Evolutionary conservation across 1,140 invertebrate genomes (phyloP).

Genomic region (Drosophila navojoa): DNA sequence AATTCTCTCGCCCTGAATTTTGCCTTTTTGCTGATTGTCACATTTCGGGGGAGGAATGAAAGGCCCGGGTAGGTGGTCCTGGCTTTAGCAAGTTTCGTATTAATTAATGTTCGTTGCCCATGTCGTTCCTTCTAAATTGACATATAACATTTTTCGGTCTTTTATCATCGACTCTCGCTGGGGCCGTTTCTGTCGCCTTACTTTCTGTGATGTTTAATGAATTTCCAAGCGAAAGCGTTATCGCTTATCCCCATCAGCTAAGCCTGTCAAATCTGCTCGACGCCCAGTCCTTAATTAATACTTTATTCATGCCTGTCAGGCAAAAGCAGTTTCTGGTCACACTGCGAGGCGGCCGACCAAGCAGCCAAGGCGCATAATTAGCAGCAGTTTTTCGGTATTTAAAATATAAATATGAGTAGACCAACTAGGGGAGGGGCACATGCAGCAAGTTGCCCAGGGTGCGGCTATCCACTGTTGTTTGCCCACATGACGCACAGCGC

Average conservation of each 20-base stretch:
- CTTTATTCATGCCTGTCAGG: constrained; percentile 63
- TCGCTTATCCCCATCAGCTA: constrained; percentile 37
- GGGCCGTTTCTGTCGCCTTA: constrained; percentile 16
- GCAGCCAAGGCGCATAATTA: constrained; percentile 60
- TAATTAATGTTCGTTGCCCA: constrained; percentile 60
- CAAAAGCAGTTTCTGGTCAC: constrained; percentile 39
- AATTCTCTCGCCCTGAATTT: not conserved
- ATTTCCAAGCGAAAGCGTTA: constrained; percentile 64
- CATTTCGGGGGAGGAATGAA: not conserved
- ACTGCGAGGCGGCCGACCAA: constrained; percentile 27
- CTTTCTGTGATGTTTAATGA: constrained; percentile 67
- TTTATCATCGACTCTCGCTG: constrained; percentile 30
- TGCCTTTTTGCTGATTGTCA: not conserved
- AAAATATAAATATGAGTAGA: constrained; percentile 44
- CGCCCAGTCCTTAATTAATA: constrained; percentile 76
- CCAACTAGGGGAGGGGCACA: not conserved
- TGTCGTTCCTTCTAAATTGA: constrained; percentile 50
- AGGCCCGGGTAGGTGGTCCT: not conserved
- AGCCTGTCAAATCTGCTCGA: constrained; percentile 53
- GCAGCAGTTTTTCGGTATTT: constrained; percentile 66
- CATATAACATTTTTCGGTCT: constrained; percentile 50
- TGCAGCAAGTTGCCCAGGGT: constrained; percentile 4
- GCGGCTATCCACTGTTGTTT: constrained; percentile 32
- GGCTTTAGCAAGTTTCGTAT: constrained; percentile 28
- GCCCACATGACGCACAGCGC: constrained; percentile 55